These are phyloP conservation scores for Selene dorsalis DNA, from an alignment of 2,797 vertebrate genomes.

Conservation along the genomic window DNA sequence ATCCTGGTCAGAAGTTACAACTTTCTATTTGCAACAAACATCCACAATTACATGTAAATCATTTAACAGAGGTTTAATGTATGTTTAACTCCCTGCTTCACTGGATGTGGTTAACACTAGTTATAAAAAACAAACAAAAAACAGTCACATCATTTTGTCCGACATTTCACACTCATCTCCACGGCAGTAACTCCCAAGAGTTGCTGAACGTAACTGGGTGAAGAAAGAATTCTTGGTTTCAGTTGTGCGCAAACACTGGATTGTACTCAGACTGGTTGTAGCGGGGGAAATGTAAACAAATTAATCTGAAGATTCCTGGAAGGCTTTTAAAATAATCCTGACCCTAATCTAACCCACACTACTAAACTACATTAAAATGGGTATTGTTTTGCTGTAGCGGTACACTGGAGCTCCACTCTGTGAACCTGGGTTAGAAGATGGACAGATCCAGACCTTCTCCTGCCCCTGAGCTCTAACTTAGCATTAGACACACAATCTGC, in stretches of 20 bases:
- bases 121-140: conserved; percentile 1
- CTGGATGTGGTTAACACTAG: conserved; percentile 17
- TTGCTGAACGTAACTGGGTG: not conserved
- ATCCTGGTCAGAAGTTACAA: not conserved
- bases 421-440: conserved; percentile 11
- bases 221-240: not conserved
- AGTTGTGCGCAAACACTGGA: conserved; percentile 4
- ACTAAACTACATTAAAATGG: not conserved
- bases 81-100: not conserved
- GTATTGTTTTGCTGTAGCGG: not conserved
- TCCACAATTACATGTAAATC: not conserved
- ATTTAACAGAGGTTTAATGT: not conserved
- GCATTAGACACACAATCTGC: conserved; percentile 68
- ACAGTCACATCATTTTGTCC: conserved; percentile 12
- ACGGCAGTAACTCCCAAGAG: conserved; percentile 20
- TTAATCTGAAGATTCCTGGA: not conserved
- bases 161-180: conserved; percentile 15
- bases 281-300: not conserved
- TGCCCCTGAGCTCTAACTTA: conserved; percentile 37
- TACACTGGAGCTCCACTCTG: not conserved
- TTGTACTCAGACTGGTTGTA: not conserved
- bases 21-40: not conserved
- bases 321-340: not conserved
- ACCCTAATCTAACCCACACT: not conserved
- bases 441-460: conserved; percentile 14